These are phyloP conservation scores for Labrus mixtus DNA, from an alignment of 2,113 vertebrate genomes.

Conservation along the genomic window DNA sequence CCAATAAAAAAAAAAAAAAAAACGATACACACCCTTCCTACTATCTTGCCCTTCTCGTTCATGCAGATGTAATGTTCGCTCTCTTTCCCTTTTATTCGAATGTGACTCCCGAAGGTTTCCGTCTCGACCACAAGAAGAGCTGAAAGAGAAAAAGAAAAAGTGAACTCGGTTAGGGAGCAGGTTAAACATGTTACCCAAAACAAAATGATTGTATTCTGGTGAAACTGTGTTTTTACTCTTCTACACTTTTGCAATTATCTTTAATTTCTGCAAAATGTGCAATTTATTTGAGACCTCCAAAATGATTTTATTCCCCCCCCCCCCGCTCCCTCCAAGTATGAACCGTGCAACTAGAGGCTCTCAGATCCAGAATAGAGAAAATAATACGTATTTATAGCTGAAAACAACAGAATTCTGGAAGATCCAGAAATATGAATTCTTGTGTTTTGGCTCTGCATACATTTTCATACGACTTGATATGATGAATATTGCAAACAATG, in stretches of 20 bases:
- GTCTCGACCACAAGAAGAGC: slow-evolving; percentile 87
- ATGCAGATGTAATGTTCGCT: slow-evolving; percentile 89
- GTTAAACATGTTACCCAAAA: neutral
- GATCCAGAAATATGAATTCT: no score
- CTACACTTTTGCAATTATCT: neutral
- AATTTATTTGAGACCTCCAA: neutral
- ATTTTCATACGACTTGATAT: no score
- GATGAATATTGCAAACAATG: neutral
- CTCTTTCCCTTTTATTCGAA: slow-evolving; percentile 87
- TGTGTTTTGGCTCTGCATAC: no score
- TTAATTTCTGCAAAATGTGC: neutral
- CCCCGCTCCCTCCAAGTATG: neutral
- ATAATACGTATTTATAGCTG: no score
- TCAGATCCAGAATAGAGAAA: no score
- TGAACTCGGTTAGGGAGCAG: slow-evolving; percentile 17
- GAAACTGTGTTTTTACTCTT: no score
- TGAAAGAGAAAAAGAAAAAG: slow-evolving; percentile 63
- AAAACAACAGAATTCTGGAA: no score
- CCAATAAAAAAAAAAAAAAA: neutral
- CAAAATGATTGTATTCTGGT: no score
- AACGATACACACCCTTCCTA: slow-evolving; percentile 81
- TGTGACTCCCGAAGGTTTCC: slow-evolving; percentile 86
- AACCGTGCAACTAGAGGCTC: neutral
- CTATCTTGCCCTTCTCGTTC: slow-evolving; percentile 86
- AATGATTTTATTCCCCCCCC: neutral